phyloP scores from a whole-genome alignment of 2,113 vertebrate genomes.

The Cinclus cinclus region DNA sequence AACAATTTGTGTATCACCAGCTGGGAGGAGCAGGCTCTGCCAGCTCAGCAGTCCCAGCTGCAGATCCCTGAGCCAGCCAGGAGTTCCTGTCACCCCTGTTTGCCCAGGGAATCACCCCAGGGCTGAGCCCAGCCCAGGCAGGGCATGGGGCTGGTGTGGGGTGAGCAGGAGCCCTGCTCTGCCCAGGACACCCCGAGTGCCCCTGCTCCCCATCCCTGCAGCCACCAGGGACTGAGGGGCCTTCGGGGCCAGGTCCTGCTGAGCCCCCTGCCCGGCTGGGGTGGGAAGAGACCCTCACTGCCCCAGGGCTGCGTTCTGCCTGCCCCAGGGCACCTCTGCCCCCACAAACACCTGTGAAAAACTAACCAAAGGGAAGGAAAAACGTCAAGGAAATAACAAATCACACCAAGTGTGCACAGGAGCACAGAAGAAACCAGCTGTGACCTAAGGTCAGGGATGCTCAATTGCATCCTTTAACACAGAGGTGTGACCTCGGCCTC shows the following conservation, averaged over 20 bases:
- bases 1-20: accelerated
- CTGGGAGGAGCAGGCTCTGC: background rate
- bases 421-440: background rate
- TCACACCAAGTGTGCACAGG: accelerated
- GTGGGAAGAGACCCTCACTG: background rate
- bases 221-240: no score
- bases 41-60: accelerated
- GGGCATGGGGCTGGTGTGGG: no score
- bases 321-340: background rate
- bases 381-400: background rate
- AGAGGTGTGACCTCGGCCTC: background rate
- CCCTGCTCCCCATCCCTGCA: no score
- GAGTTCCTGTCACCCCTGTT: no score
- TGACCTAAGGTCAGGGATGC: background rate
- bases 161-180: no score
- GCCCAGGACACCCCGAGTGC: no score
- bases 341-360: background rate
- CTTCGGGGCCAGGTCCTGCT: no score
- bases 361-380: background rate
- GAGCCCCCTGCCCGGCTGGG: no score
- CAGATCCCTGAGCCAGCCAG: background rate
- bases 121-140: no score
- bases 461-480: background rate
- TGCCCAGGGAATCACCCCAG: no score
- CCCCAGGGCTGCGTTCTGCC: background rate